Evolutionary conservation across 2,888 invertebrate genomes (phyloP).

Genomic region (Eupithecia subfuscata): DNA sequence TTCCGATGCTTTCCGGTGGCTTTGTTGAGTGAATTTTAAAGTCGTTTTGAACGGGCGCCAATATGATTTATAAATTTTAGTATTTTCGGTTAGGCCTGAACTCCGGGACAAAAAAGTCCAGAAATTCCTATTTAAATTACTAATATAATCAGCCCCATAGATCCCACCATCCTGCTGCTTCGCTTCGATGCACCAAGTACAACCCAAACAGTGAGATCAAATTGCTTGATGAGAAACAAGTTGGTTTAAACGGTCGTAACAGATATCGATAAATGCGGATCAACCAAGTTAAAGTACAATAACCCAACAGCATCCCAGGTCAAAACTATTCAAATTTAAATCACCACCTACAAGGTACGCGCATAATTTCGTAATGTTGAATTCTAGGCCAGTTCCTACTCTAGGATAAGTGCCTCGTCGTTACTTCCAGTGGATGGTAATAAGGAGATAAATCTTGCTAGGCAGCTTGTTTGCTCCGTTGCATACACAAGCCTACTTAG

Average conservation of each 20-base stretch:
- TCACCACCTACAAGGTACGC: constrained; percentile 19
- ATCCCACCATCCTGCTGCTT: not conserved
- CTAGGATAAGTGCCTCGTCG: constrained; percentile 50
- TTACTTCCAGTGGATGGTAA: constrained; percentile 45
- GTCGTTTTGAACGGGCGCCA: constrained; percentile 4
- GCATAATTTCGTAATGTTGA: constrained; percentile 46
- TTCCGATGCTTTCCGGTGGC: constrained; percentile 34
- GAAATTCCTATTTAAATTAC: not conserved
- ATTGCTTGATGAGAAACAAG: not conserved
- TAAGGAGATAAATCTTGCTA: constrained; percentile 42
- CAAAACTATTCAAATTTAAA: constrained; percentile 17
- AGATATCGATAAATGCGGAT: not conserved
- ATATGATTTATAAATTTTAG: not conserved
- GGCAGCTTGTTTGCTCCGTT: constrained; percentile 16
- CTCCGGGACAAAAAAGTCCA: not conserved
- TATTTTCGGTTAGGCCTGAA: not conserved
- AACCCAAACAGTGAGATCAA: too few relatives aligned
- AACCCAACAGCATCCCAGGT: not conserved
- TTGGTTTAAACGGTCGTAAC: not conserved
- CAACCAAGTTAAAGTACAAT: not conserved
- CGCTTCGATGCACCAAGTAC: too few relatives aligned
- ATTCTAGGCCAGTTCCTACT: constrained; percentile 66
- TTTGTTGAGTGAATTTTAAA: constrained; percentile 23
- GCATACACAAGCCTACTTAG: constrained; percentile 10
- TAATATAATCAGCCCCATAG: not conserved